Percentiles rank a stretch among this genome's conserved stretches.
These are phyloP conservation scores for Gortyna flavago DNA, from an alignment of 2,888 invertebrate species.

Conservation along the genomic window DNA sequence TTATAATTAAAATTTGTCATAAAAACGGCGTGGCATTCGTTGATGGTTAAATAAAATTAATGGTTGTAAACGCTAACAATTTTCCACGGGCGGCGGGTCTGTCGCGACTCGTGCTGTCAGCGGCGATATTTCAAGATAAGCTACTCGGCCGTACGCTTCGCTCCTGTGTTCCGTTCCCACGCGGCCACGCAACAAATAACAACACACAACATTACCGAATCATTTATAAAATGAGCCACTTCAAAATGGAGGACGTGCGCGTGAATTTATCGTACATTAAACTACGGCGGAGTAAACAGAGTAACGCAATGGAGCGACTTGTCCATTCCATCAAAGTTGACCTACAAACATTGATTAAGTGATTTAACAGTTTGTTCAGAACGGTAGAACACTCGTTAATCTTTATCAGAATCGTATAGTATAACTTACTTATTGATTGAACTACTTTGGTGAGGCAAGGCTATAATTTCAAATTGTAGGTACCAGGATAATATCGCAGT, in stretches of 20 bases:
- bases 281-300: conserved; percentile 48
- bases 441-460: conserved; percentile 35
- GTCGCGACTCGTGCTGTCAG: conserved; percentile 79
- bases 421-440: conserved; percentile 37
- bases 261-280: conserved; percentile 49
- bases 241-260: conserved; percentile 48
- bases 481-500: conserved; percentile 73
- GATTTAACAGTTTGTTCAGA: conserved; percentile 58
- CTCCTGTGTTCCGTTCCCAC: conserved; percentile 81
- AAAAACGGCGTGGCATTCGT: conserved; percentile 70
- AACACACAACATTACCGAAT: conserved; percentile 63
- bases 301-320: conserved; percentile 36
- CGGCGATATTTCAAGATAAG: conserved; percentile 87
- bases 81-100: conserved; percentile 74
- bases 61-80: conserved; percentile 78
- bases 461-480: conserved; percentile 41
- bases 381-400: conserved; percentile 45
- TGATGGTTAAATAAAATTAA: conserved; percentile 79
- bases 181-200: conserved; percentile 69
- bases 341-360: conserved; percentile 63
- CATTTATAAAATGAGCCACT: conserved; percentile 70
- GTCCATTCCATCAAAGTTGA: conserved; percentile 58
- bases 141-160: conserved; percentile 74
- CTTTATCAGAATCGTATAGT: conserved; percentile 38
- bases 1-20: conserved; percentile 71